These are phyloP conservation scores for Chromis chromis DNA, from an alignment of 2,797 vertebrate species.

Conservation along the genomic window DNA sequence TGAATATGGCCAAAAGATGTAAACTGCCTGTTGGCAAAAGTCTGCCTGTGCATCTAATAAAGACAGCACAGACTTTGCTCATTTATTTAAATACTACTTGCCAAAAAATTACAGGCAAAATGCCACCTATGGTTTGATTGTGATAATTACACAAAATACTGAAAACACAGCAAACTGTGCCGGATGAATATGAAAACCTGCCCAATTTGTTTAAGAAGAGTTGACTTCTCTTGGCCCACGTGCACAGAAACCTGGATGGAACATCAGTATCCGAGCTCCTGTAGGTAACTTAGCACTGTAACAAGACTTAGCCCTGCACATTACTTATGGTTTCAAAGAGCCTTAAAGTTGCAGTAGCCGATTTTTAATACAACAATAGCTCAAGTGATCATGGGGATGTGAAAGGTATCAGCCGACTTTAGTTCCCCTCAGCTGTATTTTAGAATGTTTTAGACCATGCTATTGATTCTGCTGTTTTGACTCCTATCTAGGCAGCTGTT, in stretches of 20 bases:
- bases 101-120: constrained; percentile 34
- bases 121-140: constrained; percentile 41
- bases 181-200: constrained; percentile 10
- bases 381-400: neutral
- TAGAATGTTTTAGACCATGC: neutral
- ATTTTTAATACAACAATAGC: neutral
- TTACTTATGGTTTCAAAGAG: neutral
- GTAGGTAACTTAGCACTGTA: neutral
- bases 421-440: neutral
- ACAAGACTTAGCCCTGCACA: neutral
- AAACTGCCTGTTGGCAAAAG: constrained; percentile 29
- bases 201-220: neutral
- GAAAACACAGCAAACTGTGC: constrained; percentile 22
- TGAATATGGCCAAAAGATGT: constrained; percentile 29
- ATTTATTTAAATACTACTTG: constrained; percentile 32
- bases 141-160: constrained; percentile 44
- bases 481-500: neutral
- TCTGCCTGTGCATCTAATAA: constrained; percentile 28
- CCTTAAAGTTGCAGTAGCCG: neutral
- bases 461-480: neutral
- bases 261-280: neutral
- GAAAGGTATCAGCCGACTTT: neutral
- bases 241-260: constrained; percentile 3
- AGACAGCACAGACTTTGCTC: constrained; percentile 39
- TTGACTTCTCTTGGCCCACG: neutral